Conservation (phyloP, 2,113 vertebrate species). For the Malurus elegans region DNA sequence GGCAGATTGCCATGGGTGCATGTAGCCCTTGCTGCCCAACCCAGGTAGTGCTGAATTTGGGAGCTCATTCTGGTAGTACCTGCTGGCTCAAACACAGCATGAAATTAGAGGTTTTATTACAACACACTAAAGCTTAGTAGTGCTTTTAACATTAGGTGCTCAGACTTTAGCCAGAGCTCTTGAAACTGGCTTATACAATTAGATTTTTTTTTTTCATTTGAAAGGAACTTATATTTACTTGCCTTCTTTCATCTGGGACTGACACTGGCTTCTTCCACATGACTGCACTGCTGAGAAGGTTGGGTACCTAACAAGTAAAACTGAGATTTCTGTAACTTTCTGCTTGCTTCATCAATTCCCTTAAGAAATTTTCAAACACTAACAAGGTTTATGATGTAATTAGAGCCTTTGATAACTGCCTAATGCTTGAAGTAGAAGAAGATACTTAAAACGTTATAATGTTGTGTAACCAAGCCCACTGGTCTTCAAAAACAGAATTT, state of each 20-base stretch:
- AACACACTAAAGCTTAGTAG: neutral
- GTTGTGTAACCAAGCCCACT: neutral
- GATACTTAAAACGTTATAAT: neutral
- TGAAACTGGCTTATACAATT: neutral
- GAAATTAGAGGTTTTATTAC: neutral
- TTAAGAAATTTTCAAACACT: slow-evolving; percentile 17
- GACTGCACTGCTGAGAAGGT: neutral
- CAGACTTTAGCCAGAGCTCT: neutral
- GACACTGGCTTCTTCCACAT: neutral
- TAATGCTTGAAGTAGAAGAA: neutral
- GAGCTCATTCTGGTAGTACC: neutral
- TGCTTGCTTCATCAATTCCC: slow-evolving; percentile 1
- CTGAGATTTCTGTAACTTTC: slow-evolving; percentile 19
- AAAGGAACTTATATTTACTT: slow-evolving; percentile 6
- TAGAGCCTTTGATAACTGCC: neutral
- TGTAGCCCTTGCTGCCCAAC: neutral
- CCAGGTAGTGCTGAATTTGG: neutral
- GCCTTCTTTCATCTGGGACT: neutral
- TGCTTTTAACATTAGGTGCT: neutral
- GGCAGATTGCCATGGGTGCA: neutral
- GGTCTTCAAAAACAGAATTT: neutral
- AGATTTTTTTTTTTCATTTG: neutral
- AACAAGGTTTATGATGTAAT: neutral
- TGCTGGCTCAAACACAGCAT: neutral
- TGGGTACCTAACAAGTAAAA: neutral